A percentile compares a stretch with the other conserved stretches of the same genome.
Evolutionary conservation across 2,888 invertebrate species (phyloP).

Genomic region (Aphodius sticticus): DNA sequence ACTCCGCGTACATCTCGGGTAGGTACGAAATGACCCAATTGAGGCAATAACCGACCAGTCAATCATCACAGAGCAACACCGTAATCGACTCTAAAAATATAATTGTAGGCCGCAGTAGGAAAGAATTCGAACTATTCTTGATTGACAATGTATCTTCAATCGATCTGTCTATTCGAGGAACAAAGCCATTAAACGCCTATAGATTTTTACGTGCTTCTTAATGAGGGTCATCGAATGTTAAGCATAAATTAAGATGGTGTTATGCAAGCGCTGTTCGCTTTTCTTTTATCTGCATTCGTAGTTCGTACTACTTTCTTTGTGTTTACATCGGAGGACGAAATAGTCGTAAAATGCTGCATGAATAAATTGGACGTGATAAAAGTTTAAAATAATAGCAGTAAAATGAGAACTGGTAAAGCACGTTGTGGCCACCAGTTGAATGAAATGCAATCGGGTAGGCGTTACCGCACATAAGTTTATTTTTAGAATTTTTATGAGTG

Average conservation of each 20-base stretch:
- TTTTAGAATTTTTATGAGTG: too few species aligned
- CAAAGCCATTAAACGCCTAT: not conserved
- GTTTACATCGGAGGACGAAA: not conserved
- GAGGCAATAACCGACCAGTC: conserved; percentile 4
- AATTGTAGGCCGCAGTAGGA: not conserved
- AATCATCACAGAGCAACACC: not conserved
- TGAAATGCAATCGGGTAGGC: too few species aligned
- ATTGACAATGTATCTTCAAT: not conserved
- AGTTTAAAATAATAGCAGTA: too few species aligned
- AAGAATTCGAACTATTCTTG: not conserved
- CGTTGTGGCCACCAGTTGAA: too few species aligned
- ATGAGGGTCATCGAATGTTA: not conserved
- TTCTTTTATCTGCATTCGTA: not conserved
- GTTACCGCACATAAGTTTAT: too few species aligned
- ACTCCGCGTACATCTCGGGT: not conserved
- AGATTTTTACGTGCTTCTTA: not conserved
- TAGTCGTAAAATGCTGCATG: not conserved
- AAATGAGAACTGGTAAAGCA: too few species aligned
- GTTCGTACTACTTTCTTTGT: not conserved
- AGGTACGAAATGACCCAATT: not conserved
- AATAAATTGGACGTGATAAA: not conserved
- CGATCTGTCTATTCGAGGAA: not conserved
- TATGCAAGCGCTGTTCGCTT: not conserved
- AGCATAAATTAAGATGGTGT: not conserved
- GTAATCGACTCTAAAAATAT: not conserved